phyloP scores from a whole-genome alignment of 2,113 vertebrate species.

The Ardeotis arabs region DNA sequence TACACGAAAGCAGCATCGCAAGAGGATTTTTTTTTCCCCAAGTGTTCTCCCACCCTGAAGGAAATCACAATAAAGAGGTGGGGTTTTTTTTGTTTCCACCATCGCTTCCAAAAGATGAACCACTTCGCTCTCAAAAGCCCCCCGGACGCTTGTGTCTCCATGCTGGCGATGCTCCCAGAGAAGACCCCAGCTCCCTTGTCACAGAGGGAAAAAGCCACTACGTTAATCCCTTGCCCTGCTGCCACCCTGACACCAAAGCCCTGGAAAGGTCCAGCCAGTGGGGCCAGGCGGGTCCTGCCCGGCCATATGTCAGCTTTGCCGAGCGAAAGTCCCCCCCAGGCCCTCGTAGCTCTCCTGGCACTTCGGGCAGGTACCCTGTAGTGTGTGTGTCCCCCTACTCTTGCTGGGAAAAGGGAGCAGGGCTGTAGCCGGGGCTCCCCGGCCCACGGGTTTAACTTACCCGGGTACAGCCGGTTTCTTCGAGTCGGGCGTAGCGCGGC shows the following conservation, averaged over 20 bases:
- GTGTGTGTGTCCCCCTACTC: neutral
- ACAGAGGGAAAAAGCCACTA: neutral
- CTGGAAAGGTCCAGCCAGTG: neutral
- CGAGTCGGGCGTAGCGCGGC: neutral
- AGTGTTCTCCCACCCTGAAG: neutral
- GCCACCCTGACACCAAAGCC: neutral
- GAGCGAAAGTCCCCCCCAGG: neutral
- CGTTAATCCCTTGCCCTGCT: neutral
- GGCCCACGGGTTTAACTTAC: neutral
- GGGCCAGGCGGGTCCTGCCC: conserved; percentile 14
- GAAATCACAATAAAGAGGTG: neutral
- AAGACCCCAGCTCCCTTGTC: neutral
- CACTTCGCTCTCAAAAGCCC: neutral
- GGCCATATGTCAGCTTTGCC: conserved; percentile 14
- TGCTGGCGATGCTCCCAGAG: neutral
- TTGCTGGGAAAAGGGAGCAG: neutral
- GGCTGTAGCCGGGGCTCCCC: neutral
- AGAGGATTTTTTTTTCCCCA: neutral
- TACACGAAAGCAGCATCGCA: neutral
- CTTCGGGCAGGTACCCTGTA: neutral
- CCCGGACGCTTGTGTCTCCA: neutral
- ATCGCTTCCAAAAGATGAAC: neutral
- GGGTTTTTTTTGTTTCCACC: neutral
- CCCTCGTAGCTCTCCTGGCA: neutral
- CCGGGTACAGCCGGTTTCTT: neutral